Evolutionary conservation across 1,140 invertebrate species (phyloP).

Genomic region (Metopolophium dirhodum): DNA sequence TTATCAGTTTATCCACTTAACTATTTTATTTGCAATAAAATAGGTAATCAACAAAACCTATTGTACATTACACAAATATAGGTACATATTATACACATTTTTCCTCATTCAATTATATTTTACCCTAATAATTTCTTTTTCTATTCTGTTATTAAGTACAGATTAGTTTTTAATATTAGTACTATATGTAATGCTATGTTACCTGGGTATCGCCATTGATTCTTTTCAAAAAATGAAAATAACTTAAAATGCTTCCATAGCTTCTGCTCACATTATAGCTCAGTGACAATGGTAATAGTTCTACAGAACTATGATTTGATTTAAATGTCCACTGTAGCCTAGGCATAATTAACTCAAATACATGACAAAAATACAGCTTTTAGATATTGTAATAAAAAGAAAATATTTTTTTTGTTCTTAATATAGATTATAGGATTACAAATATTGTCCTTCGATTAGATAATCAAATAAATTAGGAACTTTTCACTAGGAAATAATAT

Average conservation of each 20-base stretch:
- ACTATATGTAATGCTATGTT: background rate
- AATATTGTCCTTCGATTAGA: slow-evolving; percentile 12
- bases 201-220: slow-evolving; percentile 49
- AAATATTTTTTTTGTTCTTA: slow-evolving; percentile 13
- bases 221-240: slow-evolving; percentile 57
- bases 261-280: slow-evolving; percentile 53
- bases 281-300: slow-evolving; percentile 46
- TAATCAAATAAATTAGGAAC: slow-evolving; percentile 25
- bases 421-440: background rate
- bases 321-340: slow-evolving; percentile 48
- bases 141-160: background rate
- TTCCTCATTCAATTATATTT: background rate
- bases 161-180: background rate
- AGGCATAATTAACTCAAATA: slow-evolving; percentile 45
- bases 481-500: slow-evolving; percentile 37
- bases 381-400: background rate
- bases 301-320: slow-evolving; percentile 55
- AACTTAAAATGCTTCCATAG: slow-evolving; percentile 54
- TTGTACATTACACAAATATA: background rate
- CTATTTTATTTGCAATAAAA: slow-evolving; percentile 32
- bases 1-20: slow-evolving; percentile 38
- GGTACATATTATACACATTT: background rate
- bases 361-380: slow-evolving; percentile 25
- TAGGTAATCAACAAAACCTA: slow-evolving; percentile 9
- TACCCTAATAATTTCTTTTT: background rate